Evolutionary conservation across 2,797 vertebrate genomes (phyloP).

Genomic region (Phyllotis vaccarum): DNA sequence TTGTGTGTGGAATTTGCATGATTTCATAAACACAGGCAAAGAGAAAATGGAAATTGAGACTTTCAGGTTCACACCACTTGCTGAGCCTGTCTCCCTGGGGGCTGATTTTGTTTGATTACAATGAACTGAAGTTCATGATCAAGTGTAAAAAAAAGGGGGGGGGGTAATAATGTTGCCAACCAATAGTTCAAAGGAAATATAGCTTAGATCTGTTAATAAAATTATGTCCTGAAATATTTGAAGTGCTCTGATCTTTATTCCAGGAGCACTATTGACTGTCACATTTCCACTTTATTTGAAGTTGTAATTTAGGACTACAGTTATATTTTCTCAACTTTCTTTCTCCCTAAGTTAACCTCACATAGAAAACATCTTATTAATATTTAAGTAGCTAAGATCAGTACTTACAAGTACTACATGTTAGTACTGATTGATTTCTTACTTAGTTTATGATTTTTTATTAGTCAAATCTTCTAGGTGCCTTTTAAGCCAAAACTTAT

Average conservation of each 20-base stretch:
- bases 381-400: slow-evolving; percentile 63
- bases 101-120: slow-evolving; percentile 79
- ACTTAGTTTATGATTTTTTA: slow-evolving; percentile 39
- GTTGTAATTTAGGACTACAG: slow-evolving; percentile 40
- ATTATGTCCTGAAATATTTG: slow-evolving; percentile 60
- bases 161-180: slow-evolving; percentile 41
- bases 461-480: background rate
- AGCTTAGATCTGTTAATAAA: slow-evolving; percentile 69
- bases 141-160: slow-evolving; percentile 41
- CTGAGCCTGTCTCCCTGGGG: slow-evolving; percentile 29
- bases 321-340: slow-evolving; percentile 54
- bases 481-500: slow-evolving; percentile 25
- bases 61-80: slow-evolving; percentile 60
- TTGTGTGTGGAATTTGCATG: slow-evolving; percentile 73
- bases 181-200: slow-evolving; percentile 69
- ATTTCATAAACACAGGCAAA: slow-evolving; percentile 75
- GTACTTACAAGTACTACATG: background rate
- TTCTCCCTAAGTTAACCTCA: slow-evolving; percentile 40
- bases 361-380: slow-evolving; percentile 50
- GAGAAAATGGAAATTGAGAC: slow-evolving; percentile 69
- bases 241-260: slow-evolving; percentile 61
- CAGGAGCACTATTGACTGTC: slow-evolving; percentile 45
- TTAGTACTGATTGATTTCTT: slow-evolving; percentile 52
- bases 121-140: slow-evolving; percentile 60
- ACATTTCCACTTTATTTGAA: slow-evolving; percentile 66